A percentile compares a stretch with the other conserved stretches of the same genome.
Evolutionary conservation across 2,888 invertebrate species (phyloP).

Genomic region (Microctonus brassicae): DNA sequence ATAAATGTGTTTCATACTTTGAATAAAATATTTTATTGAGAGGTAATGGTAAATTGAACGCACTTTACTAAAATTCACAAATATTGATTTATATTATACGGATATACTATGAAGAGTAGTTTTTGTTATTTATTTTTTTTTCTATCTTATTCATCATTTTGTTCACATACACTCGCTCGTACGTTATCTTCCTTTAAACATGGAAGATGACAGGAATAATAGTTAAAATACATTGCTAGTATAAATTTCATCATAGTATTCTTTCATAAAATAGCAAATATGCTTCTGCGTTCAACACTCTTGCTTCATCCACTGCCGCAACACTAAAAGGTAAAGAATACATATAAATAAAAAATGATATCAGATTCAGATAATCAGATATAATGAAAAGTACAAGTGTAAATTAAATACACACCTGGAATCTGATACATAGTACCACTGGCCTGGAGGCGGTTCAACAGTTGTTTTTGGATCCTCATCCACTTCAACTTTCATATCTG

Average conservation of each 20-base stretch:
- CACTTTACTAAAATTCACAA: not conserved
- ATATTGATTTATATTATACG: not conserved
- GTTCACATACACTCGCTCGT: not conserved
- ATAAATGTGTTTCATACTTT: slow-evolving; percentile 61
- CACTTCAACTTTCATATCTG: slow-evolving; percentile 51
- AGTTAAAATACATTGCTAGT: not conserved
- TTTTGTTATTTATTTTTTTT: not conserved
- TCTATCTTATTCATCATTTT: not conserved
- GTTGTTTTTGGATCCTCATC: not conserved
- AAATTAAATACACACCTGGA: slow-evolving; percentile 71
- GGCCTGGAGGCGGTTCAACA: slow-evolving; percentile 75
- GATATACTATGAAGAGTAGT: not conserved
- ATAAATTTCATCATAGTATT: slow-evolving; percentile 76
- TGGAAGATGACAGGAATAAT: not conserved
- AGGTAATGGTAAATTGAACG: not conserved
- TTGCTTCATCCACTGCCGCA: slow-evolving; percentile 82
- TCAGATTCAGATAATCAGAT: not conserved
- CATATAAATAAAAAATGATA: not conserved
- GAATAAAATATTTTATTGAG: slow-evolving; percentile 1
- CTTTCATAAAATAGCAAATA: slow-evolving; percentile 97
- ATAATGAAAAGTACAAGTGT: not conserved
- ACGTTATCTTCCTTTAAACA: not conserved
- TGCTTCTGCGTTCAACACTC: slow-evolving; percentile 89
- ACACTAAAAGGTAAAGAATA: slow-evolving; percentile 70
- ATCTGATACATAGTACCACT: slow-evolving; percentile 96